phyloP scores from a whole-genome alignment of 1,140 invertebrate species.

The Orchesella cincta region DNA sequence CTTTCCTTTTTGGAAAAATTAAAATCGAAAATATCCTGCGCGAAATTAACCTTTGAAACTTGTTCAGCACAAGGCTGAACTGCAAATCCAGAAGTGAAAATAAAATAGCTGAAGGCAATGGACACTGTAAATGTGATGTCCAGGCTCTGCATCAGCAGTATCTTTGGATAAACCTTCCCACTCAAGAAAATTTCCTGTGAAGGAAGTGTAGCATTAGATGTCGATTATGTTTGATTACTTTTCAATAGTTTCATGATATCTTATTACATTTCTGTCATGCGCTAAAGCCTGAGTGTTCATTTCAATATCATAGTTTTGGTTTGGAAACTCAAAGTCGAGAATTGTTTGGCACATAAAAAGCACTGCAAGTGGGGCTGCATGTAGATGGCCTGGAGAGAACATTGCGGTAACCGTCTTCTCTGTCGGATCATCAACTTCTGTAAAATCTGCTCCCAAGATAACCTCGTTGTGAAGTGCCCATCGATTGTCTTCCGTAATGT shows the following conservation, averaged over 20 bases:
- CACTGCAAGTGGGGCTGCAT: slow-evolving; percentile 23
- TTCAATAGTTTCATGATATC: too few species aligned
- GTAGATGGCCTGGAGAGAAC: slow-evolving; percentile 22
- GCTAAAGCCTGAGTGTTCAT: too few species aligned
- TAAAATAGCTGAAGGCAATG: slow-evolving; percentile 28
- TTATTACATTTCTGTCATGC: too few species aligned
- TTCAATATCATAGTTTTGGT: background rate
- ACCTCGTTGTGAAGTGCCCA: slow-evolving; percentile 4
- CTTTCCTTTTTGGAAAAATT: background rate
- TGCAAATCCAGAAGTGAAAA: slow-evolving; percentile 33
- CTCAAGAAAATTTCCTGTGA: too few species aligned
- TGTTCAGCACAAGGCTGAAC: slow-evolving; percentile 30
- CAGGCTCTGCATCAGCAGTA: too few species aligned
- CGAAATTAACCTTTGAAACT: background rate
- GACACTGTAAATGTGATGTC: slow-evolving; percentile 17
- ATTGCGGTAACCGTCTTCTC: slow-evolving; percentile 1
- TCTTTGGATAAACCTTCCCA: too few species aligned
- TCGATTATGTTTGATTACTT: too few species aligned
- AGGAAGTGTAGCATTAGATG: too few species aligned
- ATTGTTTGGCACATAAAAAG: slow-evolving; percentile 11
- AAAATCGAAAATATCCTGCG: background rate
- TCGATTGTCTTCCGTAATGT: too few species aligned
- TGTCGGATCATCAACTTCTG: background rate
- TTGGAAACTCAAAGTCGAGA: background rate
- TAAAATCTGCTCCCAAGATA: slow-evolving; percentile 1